These are phyloP conservation scores for Holothuria glaberrima DNA, from an alignment of 35 echinoderm and acorn worm genomes.

Conservation along the genomic window DNA sequence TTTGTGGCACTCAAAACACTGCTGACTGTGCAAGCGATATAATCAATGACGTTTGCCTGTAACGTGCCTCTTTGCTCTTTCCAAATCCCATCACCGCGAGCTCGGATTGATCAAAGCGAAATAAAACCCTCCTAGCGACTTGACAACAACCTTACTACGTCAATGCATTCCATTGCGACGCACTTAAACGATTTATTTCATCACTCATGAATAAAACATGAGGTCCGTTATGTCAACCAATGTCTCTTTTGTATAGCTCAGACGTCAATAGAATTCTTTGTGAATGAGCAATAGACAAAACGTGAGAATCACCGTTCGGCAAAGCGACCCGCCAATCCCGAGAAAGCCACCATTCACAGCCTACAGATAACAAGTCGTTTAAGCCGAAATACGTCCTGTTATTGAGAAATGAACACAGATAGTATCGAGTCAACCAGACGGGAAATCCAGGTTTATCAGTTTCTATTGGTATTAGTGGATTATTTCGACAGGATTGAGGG, in stretches of 20 bases:
- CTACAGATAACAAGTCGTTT: constrained; percentile 48
- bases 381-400: constrained; percentile 64
- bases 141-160: constrained; percentile 43
- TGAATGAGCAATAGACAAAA: constrained; percentile 57
- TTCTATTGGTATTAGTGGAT: too few relatives aligned
- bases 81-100: too few relatives aligned
- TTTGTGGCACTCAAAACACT: too few relatives aligned
- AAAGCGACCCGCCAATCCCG: constrained; percentile 49
- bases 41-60: constrained; percentile 4
- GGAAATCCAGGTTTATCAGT: neutral
- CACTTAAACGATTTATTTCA: constrained; percentile 37
- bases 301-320: constrained; percentile 50
- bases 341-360: constrained; percentile 61
- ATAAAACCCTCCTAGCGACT: neutral
- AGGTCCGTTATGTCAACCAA: constrained; percentile 45
- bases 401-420: constrained; percentile 54
- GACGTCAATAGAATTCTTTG: constrained; percentile 55
- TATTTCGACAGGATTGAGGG: too few relatives aligned
- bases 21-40: neutral
- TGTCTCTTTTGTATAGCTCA: constrained; percentile 33
- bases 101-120: neutral
- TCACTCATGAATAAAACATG: constrained; percentile 55
- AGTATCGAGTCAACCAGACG: constrained; percentile 1
- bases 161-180: constrained; percentile 51
- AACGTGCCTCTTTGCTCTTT: too few relatives aligned